Evolutionary conservation across 35 echinoderm and acorn worm genomes (phyloP).

Genomic region (Eucidaris tribuloides): DNA sequence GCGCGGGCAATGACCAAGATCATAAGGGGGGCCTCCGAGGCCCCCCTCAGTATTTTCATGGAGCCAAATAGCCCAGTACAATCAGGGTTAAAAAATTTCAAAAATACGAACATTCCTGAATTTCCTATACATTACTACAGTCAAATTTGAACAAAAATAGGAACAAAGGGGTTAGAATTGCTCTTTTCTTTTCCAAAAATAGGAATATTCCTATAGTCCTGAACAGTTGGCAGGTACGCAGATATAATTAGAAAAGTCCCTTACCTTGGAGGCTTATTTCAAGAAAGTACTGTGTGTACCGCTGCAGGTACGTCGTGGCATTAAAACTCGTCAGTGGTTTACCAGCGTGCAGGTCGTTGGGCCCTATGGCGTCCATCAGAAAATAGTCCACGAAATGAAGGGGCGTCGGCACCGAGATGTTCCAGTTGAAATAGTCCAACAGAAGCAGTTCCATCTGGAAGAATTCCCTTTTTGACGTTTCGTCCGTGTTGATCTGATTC

Average conservation of each 20-base stretch:
- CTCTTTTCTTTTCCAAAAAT: too few relatives aligned
- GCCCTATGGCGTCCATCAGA: constrained; percentile 43
- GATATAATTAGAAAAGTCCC: background rate
- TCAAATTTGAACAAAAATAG: too few relatives aligned
- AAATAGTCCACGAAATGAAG: constrained; percentile 88
- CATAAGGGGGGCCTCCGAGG: too few relatives aligned
- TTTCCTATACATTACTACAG: too few relatives aligned
- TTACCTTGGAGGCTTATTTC: constrained; percentile 92
- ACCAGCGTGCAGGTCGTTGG: constrained; percentile 44
- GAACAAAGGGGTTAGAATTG: too few relatives aligned
- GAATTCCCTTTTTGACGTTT: constrained; percentile 58
- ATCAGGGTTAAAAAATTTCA: too few relatives aligned
- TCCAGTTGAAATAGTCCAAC: constrained; percentile 87
- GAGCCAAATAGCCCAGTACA: too few relatives aligned
- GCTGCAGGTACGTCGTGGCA: constrained; percentile 62
- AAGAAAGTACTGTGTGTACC: constrained; percentile 95
- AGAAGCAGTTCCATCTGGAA: constrained; percentile 82
- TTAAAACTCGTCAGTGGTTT: constrained; percentile 22
- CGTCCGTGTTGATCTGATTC: constrained; percentile 38
- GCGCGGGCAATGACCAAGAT: too few relatives aligned
- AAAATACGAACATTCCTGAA: too few relatives aligned
- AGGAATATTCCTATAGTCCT: too few relatives aligned
- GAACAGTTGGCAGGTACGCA: too few relatives aligned
- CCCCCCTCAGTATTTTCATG: too few relatives aligned
- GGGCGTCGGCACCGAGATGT: constrained; percentile 67